A percentile compares a stretch with the other conserved stretches of the same genome.
These are phyloP conservation scores for Nylanderia fulva DNA, from an alignment of 1,140 invertebrate species.

Conservation along the genomic window DNA sequence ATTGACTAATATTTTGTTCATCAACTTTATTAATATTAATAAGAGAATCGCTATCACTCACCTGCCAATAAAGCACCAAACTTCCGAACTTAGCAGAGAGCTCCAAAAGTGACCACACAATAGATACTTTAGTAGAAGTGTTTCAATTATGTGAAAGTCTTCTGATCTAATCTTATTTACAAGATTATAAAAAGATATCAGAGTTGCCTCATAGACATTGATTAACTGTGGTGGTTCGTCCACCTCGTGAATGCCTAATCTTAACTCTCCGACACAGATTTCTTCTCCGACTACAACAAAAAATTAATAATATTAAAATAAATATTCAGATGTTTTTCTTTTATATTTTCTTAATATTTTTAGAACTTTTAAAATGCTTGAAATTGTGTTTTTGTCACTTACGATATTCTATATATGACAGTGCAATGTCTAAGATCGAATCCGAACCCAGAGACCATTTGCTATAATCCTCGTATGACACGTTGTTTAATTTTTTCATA, in stretches of 20 bases:
- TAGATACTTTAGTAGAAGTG: constrained; percentile 78
- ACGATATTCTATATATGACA: constrained; percentile 77
- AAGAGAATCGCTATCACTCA: constrained; percentile 51
- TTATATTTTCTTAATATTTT: constrained; percentile 2
- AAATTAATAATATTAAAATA: not conserved
- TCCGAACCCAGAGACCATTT: constrained; percentile 72
- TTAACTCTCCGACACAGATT: constrained; percentile 70
- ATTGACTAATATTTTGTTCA: too few relatives aligned
- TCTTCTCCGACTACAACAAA: constrained; percentile 67
- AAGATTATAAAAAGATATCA: constrained; percentile 73
- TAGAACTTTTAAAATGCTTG: constrained; percentile 1
- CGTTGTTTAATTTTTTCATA: constrained; percentile 75
- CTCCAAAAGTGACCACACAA: constrained; percentile 77
- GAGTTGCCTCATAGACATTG: constrained; percentile 78
- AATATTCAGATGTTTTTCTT: not conserved
- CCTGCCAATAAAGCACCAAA: constrained; percentile 81
- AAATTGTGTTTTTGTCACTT: constrained; percentile 55
- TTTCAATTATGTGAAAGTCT: constrained; percentile 75
- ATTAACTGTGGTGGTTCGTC: constrained; percentile 53
- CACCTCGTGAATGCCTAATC: constrained; percentile 49
- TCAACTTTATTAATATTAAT: too few relatives aligned
- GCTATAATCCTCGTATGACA: constrained; percentile 63
- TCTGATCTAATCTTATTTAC: constrained; percentile 70
- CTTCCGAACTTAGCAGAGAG: constrained; percentile 77
- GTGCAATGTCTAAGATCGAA: constrained; percentile 75